phyloP scores from a whole-genome alignment of 2,113 vertebrate genomes.

The Caracal caracal region DNA sequence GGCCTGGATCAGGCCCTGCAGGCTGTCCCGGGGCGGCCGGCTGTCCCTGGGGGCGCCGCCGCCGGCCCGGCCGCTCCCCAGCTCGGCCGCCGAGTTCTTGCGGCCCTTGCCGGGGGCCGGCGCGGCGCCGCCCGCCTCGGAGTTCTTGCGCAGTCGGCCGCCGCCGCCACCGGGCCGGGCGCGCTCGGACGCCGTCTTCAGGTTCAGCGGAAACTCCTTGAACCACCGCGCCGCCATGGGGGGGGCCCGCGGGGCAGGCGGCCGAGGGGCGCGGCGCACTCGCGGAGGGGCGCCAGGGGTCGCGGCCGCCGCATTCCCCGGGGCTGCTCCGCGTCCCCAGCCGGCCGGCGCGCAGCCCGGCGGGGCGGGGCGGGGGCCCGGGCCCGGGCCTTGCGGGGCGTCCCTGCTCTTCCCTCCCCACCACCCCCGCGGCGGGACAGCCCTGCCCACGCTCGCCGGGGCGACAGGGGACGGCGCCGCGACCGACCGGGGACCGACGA shows the following conservation, averaged over 20 bases:
- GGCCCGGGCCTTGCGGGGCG: neutral
- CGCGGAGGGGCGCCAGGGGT: constrained; percentile 67
- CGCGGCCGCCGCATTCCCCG: constrained; percentile 76
- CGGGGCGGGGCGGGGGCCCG: constrained; percentile 48
- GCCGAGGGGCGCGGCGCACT: constrained; percentile 55
- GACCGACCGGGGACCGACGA: neutral
- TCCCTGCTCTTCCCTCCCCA: constrained; percentile 18
- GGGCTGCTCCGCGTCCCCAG: neutral
- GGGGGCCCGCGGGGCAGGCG: constrained; percentile 36
- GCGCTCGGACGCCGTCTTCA: constrained; percentile 93
- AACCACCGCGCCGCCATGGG: constrained; percentile 97
- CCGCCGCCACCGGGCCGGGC: constrained; percentile 86
- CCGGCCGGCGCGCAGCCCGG: neutral
- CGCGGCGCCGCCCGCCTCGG: constrained; percentile 72
- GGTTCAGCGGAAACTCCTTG: constrained; percentile 93
- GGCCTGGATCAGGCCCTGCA: constrained; percentile 87
- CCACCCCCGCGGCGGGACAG: constrained; percentile 40
- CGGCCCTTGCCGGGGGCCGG: constrained; percentile 88
- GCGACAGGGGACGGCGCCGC: neutral
- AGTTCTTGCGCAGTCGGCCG: constrained; percentile 86
- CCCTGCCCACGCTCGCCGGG: constrained; percentile 14
- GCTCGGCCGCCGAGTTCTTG: constrained; percentile 92
- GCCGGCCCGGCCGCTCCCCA: constrained; percentile 82
- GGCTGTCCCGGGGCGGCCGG: constrained; percentile 88
- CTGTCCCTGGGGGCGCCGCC: constrained; percentile 80